Evolutionary conservation across 2,797 vertebrate genomes (phyloP).

Genomic region (Pipistrellus pipistrellus): DNA sequence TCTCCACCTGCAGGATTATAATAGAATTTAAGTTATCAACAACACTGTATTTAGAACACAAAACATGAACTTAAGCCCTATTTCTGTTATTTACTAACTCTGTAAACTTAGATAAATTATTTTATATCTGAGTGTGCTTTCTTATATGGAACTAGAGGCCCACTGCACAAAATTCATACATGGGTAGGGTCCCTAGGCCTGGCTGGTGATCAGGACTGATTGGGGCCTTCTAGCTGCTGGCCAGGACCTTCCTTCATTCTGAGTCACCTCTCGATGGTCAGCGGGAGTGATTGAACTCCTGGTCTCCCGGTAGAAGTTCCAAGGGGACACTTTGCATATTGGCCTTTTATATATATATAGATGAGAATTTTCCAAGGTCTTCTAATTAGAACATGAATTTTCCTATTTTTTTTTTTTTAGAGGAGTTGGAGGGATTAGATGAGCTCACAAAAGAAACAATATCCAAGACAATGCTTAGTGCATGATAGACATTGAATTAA

Average conservation of each 20-base stretch:
- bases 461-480: background rate
- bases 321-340: too few species aligned
- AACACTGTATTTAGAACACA: slow-evolving; percentile 12
- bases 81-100: background rate
- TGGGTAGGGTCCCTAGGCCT: too few species aligned
- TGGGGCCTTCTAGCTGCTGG: too few species aligned
- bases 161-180: too few species aligned
- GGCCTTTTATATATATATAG: too few species aligned
- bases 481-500: background rate
- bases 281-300: too few species aligned
- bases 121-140: background rate
- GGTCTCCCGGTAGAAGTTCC: too few species aligned
- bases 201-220: too few species aligned
- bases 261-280: too few species aligned
- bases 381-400: background rate
- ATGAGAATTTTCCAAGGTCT: background rate
- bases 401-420: background rate
- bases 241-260: too few species aligned
- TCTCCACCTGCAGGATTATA: background rate
- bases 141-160: background rate
- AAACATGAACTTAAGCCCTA: background rate
- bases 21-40: background rate
- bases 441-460: background rate
- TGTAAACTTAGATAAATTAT: background rate
- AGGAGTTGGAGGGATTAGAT: background rate